Evolutionary conservation across 2,113 vertebrate genomes (phyloP), one percentile per base, ranked within the genome.

Genomic region (Euleptes europaea): DNA sequence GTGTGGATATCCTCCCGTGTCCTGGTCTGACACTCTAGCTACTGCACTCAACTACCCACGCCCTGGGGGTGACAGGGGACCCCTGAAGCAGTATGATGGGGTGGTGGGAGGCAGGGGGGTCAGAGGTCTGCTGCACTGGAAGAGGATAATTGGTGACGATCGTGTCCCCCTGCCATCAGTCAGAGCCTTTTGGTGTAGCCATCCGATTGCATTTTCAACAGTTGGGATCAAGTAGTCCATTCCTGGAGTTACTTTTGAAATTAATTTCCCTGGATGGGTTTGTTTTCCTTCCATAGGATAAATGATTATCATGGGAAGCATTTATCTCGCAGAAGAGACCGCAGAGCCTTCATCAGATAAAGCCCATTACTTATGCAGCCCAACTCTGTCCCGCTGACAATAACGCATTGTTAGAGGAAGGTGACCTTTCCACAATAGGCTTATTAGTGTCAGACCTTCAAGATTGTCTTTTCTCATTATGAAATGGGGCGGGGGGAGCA

Each of bases 391-490:
- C 86, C 91, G 44, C 92, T 92, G 94, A 94, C 96, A 96, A 96
- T 96, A 96, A 95, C 94, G 90, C 87, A 81, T 94, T 95, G 90
- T 90, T 94, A 92, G 92, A 90, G 93, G 92, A 96, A 96, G 94
- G 92, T 96, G 96, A 97, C 95, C 95, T 97, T 96, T 96, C 90
- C 86, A 92, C 91, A 93, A 93, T 88, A 94, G 92, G 94, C 91
- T 95, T 95, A 94, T 95, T 96, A 95, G 93, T 92, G 94, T 95
- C 94, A 96, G 92, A 87, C 81, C 90, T 93, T 91, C 88, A 90
- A 90, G 90, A 89, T 84, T 93, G 90, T 93, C 91, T 92, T 90
- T 90, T 83, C 83, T 91, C 83, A 84, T 94, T 94, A 90, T 81
- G 76, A 91, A 84, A 26, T 35, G n/a, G 1, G 17, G n/a, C n/a